These are phyloP conservation scores for Acropora yongei DNA, from an alignment of 64 coral and sea anemone genomes.

Conservation along the genomic window DNA sequence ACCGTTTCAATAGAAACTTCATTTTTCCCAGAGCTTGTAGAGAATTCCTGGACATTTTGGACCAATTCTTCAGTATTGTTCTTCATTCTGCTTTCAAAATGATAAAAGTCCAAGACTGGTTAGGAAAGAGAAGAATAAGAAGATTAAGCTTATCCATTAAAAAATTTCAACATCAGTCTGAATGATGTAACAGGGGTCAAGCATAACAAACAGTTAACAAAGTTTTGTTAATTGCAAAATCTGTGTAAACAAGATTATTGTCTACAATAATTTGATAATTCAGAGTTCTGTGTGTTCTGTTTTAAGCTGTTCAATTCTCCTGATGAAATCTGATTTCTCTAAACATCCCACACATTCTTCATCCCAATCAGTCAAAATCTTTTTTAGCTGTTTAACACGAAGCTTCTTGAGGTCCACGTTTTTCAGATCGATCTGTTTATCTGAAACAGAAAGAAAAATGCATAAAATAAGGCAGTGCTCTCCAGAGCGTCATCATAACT, in stretches of 20 bases:
- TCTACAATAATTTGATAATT: background rate
- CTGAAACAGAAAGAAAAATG: constrained; percentile 30
- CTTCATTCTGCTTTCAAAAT: too few relatives aligned
- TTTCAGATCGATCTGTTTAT: constrained; percentile 96
- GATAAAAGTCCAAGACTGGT: background rate
- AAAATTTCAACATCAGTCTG: background rate
- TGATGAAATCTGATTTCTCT: constrained; percentile 97
- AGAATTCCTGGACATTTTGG: too few relatives aligned
- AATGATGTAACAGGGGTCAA: background rate
- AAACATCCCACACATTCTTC: constrained; percentile 96
- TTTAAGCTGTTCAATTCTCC: constrained; percentile 92
- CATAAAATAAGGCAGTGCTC: too few relatives aligned
- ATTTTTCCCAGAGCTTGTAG: too few relatives aligned
- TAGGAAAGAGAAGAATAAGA: background rate
- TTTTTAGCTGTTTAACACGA: constrained; percentile 97
- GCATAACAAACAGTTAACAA: background rate
- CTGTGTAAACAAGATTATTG: background rate
- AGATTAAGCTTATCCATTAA: too few relatives aligned
- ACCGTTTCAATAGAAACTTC: background rate
- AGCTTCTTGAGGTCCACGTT: constrained; percentile 94
- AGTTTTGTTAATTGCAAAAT: background rate
- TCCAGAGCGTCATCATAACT: too few relatives aligned
- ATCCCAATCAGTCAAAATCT: constrained; percentile 94
- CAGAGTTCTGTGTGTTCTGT: constrained; percentile 87
- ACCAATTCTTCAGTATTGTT: too few relatives aligned